Percentiles rank a stretch among this genome's conserved stretches.
phyloP scores from a whole-genome alignment of 2,888 invertebrate species.

The Drosophila kambysellisi region DNA sequence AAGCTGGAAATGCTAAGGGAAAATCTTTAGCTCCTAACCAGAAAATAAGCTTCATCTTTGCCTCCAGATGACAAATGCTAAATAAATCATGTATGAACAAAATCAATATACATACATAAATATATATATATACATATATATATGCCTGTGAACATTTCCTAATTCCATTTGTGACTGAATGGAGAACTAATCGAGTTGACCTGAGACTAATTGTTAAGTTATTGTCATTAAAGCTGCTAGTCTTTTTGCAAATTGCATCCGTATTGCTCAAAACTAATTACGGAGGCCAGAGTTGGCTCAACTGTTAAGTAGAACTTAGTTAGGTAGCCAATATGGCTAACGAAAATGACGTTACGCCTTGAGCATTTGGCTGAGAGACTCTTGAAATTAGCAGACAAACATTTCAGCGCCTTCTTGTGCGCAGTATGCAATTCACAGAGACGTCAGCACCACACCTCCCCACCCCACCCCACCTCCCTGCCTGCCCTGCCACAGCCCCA shows the following conservation, averaged over 20 bases:
- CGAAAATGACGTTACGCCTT: constrained; percentile 32
- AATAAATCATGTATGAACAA: no score
- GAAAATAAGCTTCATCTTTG: neutral
- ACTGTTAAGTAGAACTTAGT: constrained; percentile 23
- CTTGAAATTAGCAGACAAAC: constrained; percentile 64
- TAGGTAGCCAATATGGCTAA: constrained; percentile 16
- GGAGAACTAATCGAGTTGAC: constrained; percentile 4
- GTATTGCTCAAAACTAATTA: constrained; percentile 5
- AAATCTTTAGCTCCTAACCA: neutral
- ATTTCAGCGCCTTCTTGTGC: constrained; percentile 54
- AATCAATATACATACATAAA: no score
- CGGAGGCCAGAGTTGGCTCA: neutral
- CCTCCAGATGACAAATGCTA: no score
- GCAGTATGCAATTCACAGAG: constrained; percentile 34
- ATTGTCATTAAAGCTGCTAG: constrained; percentile 4
- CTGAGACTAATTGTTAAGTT: constrained; percentile 12
- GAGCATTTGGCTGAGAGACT: constrained; percentile 62
- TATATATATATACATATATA: no score
- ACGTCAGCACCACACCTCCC: constrained; percentile 23
- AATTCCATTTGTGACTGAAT: neutral
- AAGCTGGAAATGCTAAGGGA: neutral
- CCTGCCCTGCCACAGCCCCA: neutral
- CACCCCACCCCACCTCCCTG: neutral
- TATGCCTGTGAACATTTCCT: neutral
- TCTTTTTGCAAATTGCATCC: neutral